Evolutionary conservation across 2,797 vertebrate species (phyloP).

Genomic region (Melanotaenia nigrans): DNA sequence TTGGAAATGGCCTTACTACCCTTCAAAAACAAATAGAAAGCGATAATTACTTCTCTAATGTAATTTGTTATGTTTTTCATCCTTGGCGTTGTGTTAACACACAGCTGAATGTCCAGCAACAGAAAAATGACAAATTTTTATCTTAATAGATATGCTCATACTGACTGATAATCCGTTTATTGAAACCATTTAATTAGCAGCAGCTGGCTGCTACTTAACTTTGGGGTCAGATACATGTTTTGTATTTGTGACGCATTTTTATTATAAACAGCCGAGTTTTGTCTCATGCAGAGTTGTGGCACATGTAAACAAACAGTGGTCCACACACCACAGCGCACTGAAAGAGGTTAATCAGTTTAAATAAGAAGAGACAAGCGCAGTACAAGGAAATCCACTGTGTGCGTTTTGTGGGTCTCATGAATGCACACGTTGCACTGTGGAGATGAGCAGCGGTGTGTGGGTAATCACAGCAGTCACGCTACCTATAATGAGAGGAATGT

Average conservation of each 20-base stretch:
- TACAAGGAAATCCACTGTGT: conserved; percentile 25
- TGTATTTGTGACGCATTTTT: not conserved
- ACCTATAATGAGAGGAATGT: conserved; percentile 57
- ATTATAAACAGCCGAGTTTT: not conserved
- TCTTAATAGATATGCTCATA: no score
- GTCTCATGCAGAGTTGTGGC: not conserved
- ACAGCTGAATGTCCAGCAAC: no score
- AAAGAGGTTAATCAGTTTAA: conserved; percentile 16
- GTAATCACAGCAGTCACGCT: conserved; percentile 63
- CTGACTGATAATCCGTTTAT: no score
- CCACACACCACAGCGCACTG: not conserved
- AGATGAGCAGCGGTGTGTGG: conserved; percentile 65
- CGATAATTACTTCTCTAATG: no score
- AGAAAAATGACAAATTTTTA: no score
- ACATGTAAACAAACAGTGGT: not conserved
- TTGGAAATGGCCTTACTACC: no score
- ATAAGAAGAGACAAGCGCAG: conserved; percentile 9
- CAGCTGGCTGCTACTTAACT: no score
- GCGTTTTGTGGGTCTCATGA: conserved; percentile 16
- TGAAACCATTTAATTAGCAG: no score
- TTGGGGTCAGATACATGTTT: no score
- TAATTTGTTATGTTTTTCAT: no score
- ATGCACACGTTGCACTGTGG: conserved; percentile 22
- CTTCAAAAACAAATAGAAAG: no score
- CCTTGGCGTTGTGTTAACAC: no score